Conservation (phyloP, 2,113 vertebrate genomes). For the Cichladusa arquata region DNA sequence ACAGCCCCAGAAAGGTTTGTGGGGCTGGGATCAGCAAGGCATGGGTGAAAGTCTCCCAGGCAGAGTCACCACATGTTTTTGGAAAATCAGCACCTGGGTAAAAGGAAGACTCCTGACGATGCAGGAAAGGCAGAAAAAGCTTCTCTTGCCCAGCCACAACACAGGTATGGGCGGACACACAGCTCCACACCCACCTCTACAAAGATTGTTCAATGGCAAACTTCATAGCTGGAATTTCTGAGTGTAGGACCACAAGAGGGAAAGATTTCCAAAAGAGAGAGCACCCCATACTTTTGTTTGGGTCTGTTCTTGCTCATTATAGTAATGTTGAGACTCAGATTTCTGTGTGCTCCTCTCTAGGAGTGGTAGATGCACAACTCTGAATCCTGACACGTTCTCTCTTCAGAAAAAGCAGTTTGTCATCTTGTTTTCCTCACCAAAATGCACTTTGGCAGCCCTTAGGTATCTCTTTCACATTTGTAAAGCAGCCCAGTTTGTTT, state of each 20-base stretch:
- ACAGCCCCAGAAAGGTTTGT: not conserved
- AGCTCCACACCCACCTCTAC: not conserved
- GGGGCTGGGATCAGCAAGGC: accelerated
- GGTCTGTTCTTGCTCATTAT: not conserved
- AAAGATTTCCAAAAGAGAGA: not conserved
- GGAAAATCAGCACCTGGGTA: not conserved
- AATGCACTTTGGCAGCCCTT: not conserved
- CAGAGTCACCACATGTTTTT: accelerated
- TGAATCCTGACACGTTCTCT: not conserved
- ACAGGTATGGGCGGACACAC: accelerated
- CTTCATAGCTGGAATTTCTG: not conserved
- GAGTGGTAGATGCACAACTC: not conserved
- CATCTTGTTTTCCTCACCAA: not conserved
- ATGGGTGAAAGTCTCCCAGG: not conserved
- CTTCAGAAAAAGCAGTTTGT: not conserved
- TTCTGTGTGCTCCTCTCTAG: not conserved
- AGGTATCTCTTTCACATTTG: not conserved
- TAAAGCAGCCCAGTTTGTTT: conserved; percentile 3
- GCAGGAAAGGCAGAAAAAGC: not conserved
- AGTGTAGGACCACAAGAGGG: not conserved
- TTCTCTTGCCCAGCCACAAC: not conserved
- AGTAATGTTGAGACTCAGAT: not conserved
- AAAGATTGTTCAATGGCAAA: not conserved
- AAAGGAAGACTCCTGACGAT: not conserved
- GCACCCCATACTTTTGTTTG: not conserved